phyloP scores from a whole-genome alignment of 2,113 vertebrate species.

The Tinamus guttatus region DNA sequence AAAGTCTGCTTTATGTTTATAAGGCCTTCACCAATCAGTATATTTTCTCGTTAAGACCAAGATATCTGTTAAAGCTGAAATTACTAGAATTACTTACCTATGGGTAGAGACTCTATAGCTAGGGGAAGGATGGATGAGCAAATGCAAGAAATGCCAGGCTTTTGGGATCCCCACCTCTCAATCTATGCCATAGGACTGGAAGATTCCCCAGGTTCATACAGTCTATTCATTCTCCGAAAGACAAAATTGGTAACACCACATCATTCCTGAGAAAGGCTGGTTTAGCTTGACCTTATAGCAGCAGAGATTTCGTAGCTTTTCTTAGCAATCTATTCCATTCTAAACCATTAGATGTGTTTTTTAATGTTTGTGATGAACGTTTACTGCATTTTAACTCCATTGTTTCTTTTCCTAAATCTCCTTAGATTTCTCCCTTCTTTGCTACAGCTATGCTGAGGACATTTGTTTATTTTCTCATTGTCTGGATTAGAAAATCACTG shows the following conservation, averaged over 20 bases:
- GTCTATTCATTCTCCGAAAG: neutral
- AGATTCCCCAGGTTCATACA: neutral
- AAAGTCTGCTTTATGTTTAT: neutral
- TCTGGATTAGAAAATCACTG: neutral
- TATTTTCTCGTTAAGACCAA: neutral
- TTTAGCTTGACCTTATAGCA: neutral
- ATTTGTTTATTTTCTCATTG: neutral
- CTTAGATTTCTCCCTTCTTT: neutral
- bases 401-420: neutral
- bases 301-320: neutral
- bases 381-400: neutral
- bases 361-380: neutral
- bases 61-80: neutral
- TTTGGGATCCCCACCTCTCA: neutral
- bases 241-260: neutral
- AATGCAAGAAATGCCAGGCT: neutral
- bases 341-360: neutral
- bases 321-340: neutral
- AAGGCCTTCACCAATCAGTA: neutral
- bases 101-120: neutral
- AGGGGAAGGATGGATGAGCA: neutral
- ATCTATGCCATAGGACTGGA: neutral
- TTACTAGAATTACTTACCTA: neutral
- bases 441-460: neutral
- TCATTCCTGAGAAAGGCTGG: neutral